Base-by-base conservation (phyloP, 1,140 invertebrate genomes). In the Plodia interpunctella region DNA sequence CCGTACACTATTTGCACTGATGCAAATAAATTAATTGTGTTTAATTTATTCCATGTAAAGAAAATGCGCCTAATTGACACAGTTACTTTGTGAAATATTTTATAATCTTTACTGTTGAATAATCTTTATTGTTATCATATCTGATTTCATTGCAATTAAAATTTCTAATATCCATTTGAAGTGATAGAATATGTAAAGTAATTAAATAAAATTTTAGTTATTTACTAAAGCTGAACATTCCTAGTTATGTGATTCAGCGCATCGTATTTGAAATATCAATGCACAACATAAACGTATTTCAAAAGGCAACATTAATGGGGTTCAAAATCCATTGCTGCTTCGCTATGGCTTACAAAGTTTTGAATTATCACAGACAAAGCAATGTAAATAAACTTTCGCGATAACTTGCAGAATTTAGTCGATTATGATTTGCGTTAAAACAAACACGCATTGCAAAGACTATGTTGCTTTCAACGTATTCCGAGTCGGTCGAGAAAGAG, bases 401-500 rank as follows among this genome's bases (percentile, higher is more conserved):
- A 25, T 44, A 59, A 11, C 20, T 61, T 44, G 35, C 52, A 25
- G 32, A 18, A 17, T 15, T 15, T 55, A 38, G 8, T 55, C 8
- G 25, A 10, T 57, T 69, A 66, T 25, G 50, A 55, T 57, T 62
- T 64, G 70, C 70, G 70, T 67, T 74, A 68, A 73, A 80, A 80
- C 78, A 81, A 81, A 86, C 77, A 72, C 70, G 72, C 75, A 78
- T 79, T 79, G 66, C 76, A 83, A 78, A 72, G 73, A 76, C 66
- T 73, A 74, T 67, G 70, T 77, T 44, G 57, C 52, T 81, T 73
- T 72, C 72, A 73, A 78, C 70, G 71, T 73, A 78, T 78, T 74
- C 51, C n/a, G 80, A 84, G 80, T 83, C 80, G 83, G 69, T 85
- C 76, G 81, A 60, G 76, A 70, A 82, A 78, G 79, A 76, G 70